A percentile compares a stretch with the other conserved stretches of the same genome.
phyloP scores from a whole-genome alignment of 2,797 vertebrate genomes.

The Holocentrus rufus region DNA sequence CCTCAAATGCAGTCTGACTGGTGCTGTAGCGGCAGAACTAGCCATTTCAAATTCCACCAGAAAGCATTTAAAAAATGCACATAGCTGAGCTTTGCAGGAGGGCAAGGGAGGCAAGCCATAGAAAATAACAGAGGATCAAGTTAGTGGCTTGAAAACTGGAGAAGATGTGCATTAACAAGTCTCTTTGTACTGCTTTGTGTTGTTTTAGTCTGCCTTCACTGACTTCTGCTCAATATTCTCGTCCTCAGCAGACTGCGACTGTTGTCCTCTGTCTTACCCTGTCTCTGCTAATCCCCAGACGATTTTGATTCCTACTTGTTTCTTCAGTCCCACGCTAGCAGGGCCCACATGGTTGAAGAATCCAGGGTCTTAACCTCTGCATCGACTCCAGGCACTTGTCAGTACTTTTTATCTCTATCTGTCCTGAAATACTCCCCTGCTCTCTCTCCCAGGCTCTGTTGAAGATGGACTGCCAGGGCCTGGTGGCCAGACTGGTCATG shows the following conservation, averaged over 20 bases:
- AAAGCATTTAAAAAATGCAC: slow-evolving; percentile 51
- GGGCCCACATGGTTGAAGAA: not conserved
- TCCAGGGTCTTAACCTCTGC: not conserved
- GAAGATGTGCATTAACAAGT: slow-evolving; percentile 23
- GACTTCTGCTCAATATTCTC: slow-evolving; percentile 2
- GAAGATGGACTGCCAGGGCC: slow-evolving; percentile 96
- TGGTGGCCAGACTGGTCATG: slow-evolving; percentile 93
- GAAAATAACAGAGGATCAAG: slow-evolving; percentile 34
- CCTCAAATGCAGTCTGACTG: not conserved
- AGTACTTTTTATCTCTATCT: not conserved
- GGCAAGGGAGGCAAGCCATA: slow-evolving; percentile 18
- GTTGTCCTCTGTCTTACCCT: not conserved
- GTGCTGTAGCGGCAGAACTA: slow-evolving; percentile 12
- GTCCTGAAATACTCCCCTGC: not conserved
- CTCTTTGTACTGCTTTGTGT: slow-evolving; percentile 9
- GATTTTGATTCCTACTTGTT: not conserved
- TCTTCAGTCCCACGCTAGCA: not conserved
- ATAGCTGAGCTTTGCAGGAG: slow-evolving; percentile 47
- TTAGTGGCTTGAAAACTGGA: slow-evolving; percentile 29
- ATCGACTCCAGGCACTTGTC: not conserved
- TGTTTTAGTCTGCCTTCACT: slow-evolving; percentile 4
- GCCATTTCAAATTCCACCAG: slow-evolving; percentile 35
- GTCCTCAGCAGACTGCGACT: slow-evolving; percentile 1
- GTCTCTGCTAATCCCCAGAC: not conserved
- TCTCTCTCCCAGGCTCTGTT: slow-evolving; percentile 86